These are phyloP conservation scores for Anoplopoma fimbria DNA, from an alignment of 2,113 vertebrate species.

Conservation along the genomic window DNA sequence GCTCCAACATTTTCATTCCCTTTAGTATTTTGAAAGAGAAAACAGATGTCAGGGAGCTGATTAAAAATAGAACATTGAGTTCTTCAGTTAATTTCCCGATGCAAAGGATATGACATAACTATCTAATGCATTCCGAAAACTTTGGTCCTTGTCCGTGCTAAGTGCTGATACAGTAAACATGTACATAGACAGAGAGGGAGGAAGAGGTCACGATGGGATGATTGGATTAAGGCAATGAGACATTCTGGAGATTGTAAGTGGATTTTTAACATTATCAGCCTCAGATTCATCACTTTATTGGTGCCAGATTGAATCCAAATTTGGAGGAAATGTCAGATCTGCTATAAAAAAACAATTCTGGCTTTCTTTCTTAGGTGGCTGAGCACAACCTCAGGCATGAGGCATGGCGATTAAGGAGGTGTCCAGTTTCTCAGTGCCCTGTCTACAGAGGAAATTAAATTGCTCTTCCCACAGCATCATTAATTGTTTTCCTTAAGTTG, in stretches of 20 bases:
- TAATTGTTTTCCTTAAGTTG: conserved; percentile 76
- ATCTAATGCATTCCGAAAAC: not conserved
- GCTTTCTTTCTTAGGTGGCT: not conserved
- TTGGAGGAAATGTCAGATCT: not conserved
- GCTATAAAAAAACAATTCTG: not conserved
- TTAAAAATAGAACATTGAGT: not conserved
- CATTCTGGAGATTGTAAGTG: not conserved
- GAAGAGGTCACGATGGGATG: not conserved
- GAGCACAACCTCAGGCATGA: conserved; percentile 21
- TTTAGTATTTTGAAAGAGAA: not conserved
- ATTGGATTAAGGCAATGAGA: not conserved
- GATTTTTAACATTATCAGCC: not conserved
- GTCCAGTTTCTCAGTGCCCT: conserved; percentile 60
- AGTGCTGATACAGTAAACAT: not conserved
- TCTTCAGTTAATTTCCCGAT: not conserved
- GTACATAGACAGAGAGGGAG: not conserved
- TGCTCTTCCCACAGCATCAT: conserved; percentile 79
- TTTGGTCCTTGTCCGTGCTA: not conserved
- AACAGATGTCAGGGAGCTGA: conserved; percentile 2
- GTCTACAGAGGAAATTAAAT: conserved; percentile 78
- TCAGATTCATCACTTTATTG: not conserved
- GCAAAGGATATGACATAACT: conserved; percentile 48
- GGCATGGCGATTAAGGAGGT: conserved; percentile 39
- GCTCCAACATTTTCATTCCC: not conserved
- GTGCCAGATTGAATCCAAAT: not conserved